Conservation (phyloP, 2,113 vertebrate genomes). For the Micronycteris hirsuta region DNA sequence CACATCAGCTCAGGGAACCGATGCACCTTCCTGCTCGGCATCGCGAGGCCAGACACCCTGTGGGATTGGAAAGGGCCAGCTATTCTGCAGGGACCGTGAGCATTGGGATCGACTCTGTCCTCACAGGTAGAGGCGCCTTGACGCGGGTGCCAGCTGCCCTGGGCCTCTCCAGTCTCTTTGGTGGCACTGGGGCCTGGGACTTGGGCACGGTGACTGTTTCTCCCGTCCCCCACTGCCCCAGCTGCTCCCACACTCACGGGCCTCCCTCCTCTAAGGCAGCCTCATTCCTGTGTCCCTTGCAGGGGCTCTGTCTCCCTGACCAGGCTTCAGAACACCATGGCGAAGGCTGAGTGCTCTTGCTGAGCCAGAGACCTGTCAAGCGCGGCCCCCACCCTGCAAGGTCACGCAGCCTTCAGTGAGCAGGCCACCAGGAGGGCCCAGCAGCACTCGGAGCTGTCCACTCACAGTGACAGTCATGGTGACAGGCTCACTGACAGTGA, state of each 20-base stretch:
- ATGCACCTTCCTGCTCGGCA: background rate
- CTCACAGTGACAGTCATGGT: background rate
- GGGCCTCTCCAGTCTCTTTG: fast-evolving
- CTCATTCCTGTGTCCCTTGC: fast-evolving
- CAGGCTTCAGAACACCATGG: background rate
- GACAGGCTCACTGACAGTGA: background rate
- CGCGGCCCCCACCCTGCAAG: fast-evolving
- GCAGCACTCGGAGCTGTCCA: background rate
- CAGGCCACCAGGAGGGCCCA: background rate
- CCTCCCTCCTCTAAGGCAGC: background rate
- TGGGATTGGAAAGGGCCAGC: background rate
- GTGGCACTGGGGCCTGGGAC: fast-evolving
- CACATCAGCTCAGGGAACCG: background rate
- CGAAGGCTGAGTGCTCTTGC: background rate
- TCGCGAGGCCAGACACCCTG: background rate
- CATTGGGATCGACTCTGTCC: fast-evolving
- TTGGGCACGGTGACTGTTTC: background rate
- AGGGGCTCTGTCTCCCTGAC: background rate
- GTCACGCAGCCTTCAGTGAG: background rate
- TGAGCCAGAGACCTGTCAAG: background rate
- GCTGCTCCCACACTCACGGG: background rate
- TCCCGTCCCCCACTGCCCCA: fast-evolving
- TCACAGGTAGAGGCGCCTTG: too few species aligned
- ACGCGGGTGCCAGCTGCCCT: background rate
- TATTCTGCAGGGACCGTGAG: fast-evolving